Evolutionary conservation across 2,797 vertebrate species (phyloP).

Genomic region (Coccyzus lansbergi): DNA sequence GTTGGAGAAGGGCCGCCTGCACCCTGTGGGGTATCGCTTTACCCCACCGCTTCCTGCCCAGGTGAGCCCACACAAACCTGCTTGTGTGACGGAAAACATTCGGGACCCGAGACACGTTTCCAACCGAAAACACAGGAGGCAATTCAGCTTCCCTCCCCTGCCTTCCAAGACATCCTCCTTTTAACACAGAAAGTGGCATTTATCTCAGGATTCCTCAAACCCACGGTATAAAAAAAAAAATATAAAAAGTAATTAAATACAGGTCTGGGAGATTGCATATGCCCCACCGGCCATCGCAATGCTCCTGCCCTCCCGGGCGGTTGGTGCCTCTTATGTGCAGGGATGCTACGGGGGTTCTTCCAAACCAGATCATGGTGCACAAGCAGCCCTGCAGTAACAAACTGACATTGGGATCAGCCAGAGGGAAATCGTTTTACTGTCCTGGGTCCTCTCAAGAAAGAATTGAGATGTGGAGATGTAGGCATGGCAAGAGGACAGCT

Average conservation of each 20-base stretch:
- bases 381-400: neutral
- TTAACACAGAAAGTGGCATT: slow-evolving; percentile 73
- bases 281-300: neutral
- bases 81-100: slow-evolving; percentile 81
- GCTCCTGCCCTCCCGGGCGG: rapidly evolving
- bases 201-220: slow-evolving; percentile 66
- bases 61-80: slow-evolving; percentile 85
- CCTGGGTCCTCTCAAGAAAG: rapidly evolving
- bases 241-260: no score
- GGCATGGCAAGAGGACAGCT: neutral
- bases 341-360: neutral
- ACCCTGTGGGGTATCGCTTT: slow-evolving; percentile 84
- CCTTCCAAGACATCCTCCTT: slow-evolving; percentile 69
- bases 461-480: rapidly evolving
- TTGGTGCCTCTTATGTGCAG: rapidly evolving
- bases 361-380: neutral
- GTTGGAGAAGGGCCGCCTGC: slow-evolving; percentile 84
- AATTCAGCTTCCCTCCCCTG: slow-evolving; percentile 80
- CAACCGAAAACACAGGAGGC: slow-evolving; percentile 80
- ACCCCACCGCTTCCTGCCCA: slow-evolving; percentile 89
- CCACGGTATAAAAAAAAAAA: neutral
- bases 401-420: rapidly evolving
- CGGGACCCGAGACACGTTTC: slow-evolving; percentile 69
- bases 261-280: neutral
- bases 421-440: rapidly evolving